These are phyloP conservation scores for Metridium senile DNA, from an alignment of 92 coral and sea anemone genomes.

Conservation along the genomic window DNA sequence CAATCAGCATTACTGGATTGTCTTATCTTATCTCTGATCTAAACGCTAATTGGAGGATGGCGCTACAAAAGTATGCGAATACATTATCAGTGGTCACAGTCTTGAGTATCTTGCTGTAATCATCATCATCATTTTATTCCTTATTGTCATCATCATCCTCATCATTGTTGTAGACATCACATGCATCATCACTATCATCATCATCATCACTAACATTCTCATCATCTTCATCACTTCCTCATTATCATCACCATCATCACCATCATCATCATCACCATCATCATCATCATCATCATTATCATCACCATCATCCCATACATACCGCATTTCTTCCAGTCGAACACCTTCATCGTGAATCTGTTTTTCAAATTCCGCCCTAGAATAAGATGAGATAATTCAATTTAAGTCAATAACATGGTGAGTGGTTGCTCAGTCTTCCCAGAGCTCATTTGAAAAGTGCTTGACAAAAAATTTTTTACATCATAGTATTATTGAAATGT, in stretches of 20 bases:
- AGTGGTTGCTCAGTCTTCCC: too few species aligned
- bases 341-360: constrained; percentile 94
- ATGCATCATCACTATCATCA: not conserved
- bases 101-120: not conserved
- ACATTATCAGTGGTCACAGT: not conserved
- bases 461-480: too few species aligned
- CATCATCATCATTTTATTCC: not conserved
- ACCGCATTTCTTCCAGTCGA: constrained; percentile 97
- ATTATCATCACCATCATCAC: not conserved
- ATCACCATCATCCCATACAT: not conserved
- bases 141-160: not conserved
- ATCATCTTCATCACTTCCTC: not conserved
- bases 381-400: constrained; percentile 1
- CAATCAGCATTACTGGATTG: too few species aligned
- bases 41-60: too few species aligned
- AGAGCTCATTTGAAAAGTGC: too few species aligned
- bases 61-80: too few species aligned
- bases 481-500: too few species aligned
- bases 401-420: too few species aligned
- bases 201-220: not conserved
- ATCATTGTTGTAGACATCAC: not conserved
- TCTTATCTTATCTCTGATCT: too few species aligned
- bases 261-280: not conserved
- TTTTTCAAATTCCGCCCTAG: constrained; percentile 86
- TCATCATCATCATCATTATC: not conserved